Evolutionary conservation across 1,140 invertebrate species (phyloP).

Genomic region (Physella acuta): DNA sequence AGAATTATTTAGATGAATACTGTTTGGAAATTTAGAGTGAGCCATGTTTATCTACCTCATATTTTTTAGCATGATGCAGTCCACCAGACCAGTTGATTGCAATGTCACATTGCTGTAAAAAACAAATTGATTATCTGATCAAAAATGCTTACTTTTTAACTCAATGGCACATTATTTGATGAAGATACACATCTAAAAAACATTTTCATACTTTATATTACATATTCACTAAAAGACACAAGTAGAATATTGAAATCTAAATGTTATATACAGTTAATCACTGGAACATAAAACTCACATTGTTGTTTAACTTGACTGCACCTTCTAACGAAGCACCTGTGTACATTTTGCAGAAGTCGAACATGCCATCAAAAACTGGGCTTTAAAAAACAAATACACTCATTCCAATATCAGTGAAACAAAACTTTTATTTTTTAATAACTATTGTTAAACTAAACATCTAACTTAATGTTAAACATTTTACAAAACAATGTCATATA

Average conservation of each 20-base stretch:
- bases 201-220: too few species aligned
- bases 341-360: constrained; percentile 98
- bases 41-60: constrained; percentile 49
- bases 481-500: neutral
- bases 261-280: neutral
- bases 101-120: constrained; percentile 73
- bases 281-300: constrained; percentile 37
- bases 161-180: too few species aligned
- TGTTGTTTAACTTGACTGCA: constrained; percentile 59
- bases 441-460: too few species aligned
- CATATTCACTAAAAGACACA: too few species aligned
- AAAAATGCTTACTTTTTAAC: too few species aligned
- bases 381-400: constrained; percentile 36
- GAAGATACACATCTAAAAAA: too few species aligned
- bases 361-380: constrained; percentile 97
- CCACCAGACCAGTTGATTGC: constrained; percentile 99
- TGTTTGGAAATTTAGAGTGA: too few species aligned
- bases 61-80: constrained; percentile 92
- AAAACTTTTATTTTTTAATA: too few species aligned
- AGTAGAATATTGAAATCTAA: neutral
- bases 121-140: neutral
- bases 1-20: too few species aligned
- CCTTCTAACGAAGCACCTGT: constrained; percentile 88
- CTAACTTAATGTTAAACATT: too few species aligned
- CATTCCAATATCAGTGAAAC: too few species aligned